A percentile compares a stretch with the other conserved stretches of the same genome.
These are phyloP conservation scores for Pterocles gutturalis DNA, from an alignment of 2,113 vertebrate genomes.

Conservation along the genomic window DNA sequence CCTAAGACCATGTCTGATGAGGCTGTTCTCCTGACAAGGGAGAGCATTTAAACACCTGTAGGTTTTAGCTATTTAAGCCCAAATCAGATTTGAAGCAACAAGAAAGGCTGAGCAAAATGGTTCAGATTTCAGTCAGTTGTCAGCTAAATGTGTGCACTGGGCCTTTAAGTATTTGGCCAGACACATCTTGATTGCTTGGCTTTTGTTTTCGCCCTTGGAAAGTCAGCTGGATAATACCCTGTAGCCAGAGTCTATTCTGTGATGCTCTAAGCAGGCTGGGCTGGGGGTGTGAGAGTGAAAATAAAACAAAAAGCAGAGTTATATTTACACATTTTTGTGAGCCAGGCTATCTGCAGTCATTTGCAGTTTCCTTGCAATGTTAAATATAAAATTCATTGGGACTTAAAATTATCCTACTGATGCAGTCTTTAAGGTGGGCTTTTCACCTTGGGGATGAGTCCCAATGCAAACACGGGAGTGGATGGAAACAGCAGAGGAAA, in stretches of 20 bases:
- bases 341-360: neutral
- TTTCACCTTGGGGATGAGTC: neutral
- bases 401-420: neutral
- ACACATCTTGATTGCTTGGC: constrained; percentile 76
- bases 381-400: neutral
- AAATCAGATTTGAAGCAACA: constrained; percentile 75
- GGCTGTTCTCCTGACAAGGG: constrained; percentile 72
- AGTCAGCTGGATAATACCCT: constrained; percentile 64
- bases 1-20: constrained; percentile 57
- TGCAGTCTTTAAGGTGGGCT: neutral
- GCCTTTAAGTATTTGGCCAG: constrained; percentile 79
- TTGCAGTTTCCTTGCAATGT: neutral
- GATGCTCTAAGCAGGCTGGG: neutral
- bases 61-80: constrained; percentile 71
- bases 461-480: accelerated
- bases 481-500: neutral
- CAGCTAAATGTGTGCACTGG: constrained; percentile 80
- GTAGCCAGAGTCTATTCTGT: neutral
- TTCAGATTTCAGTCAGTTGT: constrained; percentile 82
- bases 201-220: constrained; percentile 72
- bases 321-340: neutral
- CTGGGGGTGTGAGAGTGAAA: neutral
- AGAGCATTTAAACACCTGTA: constrained; percentile 77
- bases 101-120: constrained; percentile 73
- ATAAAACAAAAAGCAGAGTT: neutral